Evolutionary conservation across 2,888 invertebrate species (phyloP), one percentile per base, ranked within the genome.

Genomic region (Antheraea assamensis): DNA sequence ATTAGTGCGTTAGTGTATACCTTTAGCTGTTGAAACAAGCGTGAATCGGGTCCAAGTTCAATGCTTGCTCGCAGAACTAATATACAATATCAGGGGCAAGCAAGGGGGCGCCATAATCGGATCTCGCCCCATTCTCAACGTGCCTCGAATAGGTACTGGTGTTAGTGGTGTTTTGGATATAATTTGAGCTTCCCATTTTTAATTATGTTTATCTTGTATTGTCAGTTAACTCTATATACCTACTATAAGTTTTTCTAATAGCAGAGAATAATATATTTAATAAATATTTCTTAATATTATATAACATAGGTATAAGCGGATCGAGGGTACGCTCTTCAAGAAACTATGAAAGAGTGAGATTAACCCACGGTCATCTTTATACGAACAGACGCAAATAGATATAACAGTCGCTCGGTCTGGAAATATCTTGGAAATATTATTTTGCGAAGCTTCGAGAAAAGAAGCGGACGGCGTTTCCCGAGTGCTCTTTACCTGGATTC

Each of bases 341-440:
- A 70, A 52, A 64, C 17, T 24, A 24, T 47, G 47, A 49, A 31
- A 72, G 31, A 68, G n/a, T 31, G 42, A 73, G 71, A 72, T 73
- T 72, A 72, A 71, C 55, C 70, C 61, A 27, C 30, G 35, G 71
- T 52, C 15, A 42, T n/a, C 24, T 49, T 66, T 27, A 68, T 55
- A 66, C 42, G 73, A 75, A 72, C 71, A 73, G 71, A 73, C 35
- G 58, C 15, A 35, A 68, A 68, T 68, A 73, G 70, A 72, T 71
- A 64, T 74, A 73, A 73, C 47, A 70, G 42, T 42, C 10, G 42
- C 42, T 42, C 13, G 70, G 15, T 71, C 71, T 74, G 52, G 24
- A 73, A 73, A 70, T 70, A 49, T 72, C 66, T 76, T 71, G 72
- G 76, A 71, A 73, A 74, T 72, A 73, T 71, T 73, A 76, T 74